Evolutionary conservation across 2,797 vertebrate genomes (phyloP).

Genomic region (Mycteria americana): DNA sequence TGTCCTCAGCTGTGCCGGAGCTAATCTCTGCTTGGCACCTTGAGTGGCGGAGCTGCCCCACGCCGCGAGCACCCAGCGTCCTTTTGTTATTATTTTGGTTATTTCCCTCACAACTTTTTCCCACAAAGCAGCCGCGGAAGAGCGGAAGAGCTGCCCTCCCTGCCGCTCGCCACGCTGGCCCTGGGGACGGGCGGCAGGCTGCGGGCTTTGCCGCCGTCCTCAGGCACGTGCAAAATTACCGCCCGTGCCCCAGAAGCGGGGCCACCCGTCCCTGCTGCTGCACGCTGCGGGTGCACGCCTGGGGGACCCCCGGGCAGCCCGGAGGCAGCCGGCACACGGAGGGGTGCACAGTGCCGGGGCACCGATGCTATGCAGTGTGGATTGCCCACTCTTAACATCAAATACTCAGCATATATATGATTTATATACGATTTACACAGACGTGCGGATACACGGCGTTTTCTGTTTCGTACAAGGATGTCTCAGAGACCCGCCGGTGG

Average conservation of each 20-base stretch:
- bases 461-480: rapidly evolving
- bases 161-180: rapidly evolving
- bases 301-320: background rate
- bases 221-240: background rate
- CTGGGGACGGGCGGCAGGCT: rapidly evolving
- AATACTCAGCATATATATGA: rapidly evolving
- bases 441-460: rapidly evolving
- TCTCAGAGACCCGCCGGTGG: background rate
- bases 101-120: background rate
- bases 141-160: background rate
- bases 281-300: rapidly evolving
- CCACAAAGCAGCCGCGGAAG: background rate
- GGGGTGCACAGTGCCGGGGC: rapidly evolving
- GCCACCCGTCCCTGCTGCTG: background rate
- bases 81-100: background rate
- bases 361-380: rapidly evolving
- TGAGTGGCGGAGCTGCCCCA: background rate
- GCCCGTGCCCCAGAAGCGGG: background rate
- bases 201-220: background rate
- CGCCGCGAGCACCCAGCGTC: background rate
- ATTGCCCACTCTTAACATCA: rapidly evolving
- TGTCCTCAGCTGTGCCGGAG: background rate
- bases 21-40: conserved; percentile 58
- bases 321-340: rapidly evolving
- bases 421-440: background rate